phyloP scores from a whole-genome alignment of 2,113 vertebrate genomes.

The Trogon surrucura region DNA sequence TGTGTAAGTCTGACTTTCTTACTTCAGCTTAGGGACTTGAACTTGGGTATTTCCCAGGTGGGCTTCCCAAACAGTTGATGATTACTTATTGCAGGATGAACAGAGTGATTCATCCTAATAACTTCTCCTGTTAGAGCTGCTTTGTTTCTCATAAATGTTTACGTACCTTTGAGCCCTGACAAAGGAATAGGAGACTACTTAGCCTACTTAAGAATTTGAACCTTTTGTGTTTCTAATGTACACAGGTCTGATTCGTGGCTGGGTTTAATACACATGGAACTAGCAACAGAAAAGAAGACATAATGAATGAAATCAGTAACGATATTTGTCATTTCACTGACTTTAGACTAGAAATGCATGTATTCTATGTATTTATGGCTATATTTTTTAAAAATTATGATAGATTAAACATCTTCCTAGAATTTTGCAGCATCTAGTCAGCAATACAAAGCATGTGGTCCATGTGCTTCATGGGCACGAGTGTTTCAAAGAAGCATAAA shows the following conservation, averaged over 20 bases:
- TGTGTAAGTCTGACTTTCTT: background rate
- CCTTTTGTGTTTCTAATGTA: background rate
- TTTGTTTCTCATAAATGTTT: background rate
- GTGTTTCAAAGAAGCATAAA: background rate
- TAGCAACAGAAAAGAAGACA: background rate
- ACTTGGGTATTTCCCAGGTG: background rate
- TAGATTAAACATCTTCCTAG: background rate
- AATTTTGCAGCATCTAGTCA: background rate
- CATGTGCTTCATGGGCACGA: accelerated
- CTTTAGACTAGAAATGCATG: background rate
- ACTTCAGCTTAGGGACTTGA: background rate
- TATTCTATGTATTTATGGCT: background rate
- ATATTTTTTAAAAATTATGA: background rate
- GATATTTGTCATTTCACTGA: background rate
- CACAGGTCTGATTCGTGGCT: background rate
- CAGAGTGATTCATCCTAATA: background rate
- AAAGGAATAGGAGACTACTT: background rate
- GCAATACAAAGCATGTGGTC: background rate
- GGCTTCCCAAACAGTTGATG: background rate
- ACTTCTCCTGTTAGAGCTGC: background rate
- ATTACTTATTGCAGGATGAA: background rate
- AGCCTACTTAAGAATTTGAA: background rate
- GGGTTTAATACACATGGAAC: background rate
- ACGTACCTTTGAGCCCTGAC: background rate
- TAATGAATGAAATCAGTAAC: background rate